A percentile compares a stretch with the other conserved stretches of the same genome.
Evolutionary conservation across 2,113 vertebrate genomes (phyloP).

Genomic region (Tyto alba): DNA sequence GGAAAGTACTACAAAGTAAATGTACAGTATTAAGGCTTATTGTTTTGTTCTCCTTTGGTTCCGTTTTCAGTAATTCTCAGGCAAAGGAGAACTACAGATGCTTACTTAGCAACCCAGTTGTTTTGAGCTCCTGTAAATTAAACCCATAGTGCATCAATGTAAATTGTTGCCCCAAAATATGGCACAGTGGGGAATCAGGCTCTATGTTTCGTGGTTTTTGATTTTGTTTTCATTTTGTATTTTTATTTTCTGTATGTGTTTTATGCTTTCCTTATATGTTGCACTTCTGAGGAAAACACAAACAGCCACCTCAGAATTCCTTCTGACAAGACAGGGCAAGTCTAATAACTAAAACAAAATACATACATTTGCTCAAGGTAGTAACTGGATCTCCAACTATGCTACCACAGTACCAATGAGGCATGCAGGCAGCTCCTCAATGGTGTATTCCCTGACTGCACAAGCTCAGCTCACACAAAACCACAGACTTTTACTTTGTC

Average conservation of each 20-base stretch:
- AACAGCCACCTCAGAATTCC: neutral
- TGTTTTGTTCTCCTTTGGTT: neutral
- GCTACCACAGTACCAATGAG: fast-evolving
- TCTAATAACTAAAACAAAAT: neutral
- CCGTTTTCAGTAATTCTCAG: neutral
- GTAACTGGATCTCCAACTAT: neutral
- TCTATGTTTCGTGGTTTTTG: neutral
- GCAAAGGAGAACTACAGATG: neutral
- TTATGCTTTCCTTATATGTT: neutral
- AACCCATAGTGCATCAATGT: neutral
- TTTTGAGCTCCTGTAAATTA: neutral
- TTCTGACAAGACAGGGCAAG: neutral
- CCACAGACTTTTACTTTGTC: neutral
- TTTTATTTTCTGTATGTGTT: neutral
- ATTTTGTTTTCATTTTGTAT: too few relatives aligned
- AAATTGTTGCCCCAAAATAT: neutral
- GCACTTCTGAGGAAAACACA: neutral
- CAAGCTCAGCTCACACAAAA: neutral
- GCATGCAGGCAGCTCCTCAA: neutral
- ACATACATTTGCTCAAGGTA: neutral
- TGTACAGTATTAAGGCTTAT: neutral
- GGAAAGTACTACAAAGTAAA: neutral
- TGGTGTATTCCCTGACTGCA: neutral
- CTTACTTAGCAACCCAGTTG: neutral
- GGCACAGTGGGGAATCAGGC: neutral